Conservation (phyloP, 2,797 vertebrate genomes). For the Rhadinocentrus ornatus region DNA sequence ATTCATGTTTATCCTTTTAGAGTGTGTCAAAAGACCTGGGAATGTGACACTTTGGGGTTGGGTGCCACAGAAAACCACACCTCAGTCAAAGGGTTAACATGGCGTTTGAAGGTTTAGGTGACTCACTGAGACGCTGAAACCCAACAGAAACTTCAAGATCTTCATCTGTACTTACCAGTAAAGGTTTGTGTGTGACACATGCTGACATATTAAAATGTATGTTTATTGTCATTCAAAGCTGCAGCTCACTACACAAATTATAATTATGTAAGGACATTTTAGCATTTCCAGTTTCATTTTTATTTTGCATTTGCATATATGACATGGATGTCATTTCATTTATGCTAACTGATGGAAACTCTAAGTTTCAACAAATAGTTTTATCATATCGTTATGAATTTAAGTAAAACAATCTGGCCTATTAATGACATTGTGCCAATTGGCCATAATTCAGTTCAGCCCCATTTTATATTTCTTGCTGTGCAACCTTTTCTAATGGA, state of each 20-base stretch:
- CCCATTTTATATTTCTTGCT: neutral
- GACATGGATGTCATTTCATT: neutral
- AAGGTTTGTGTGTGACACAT: neutral
- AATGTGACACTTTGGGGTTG: slow-evolving; percentile 59
- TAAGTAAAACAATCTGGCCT: neutral
- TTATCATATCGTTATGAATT: neutral
- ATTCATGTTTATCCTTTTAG: slow-evolving; percentile 27
- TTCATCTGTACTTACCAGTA: neutral
- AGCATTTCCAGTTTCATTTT: neutral
- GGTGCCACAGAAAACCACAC: slow-evolving; percentile 48
- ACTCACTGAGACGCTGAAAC: slow-evolving; percentile 11
- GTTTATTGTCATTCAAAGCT: neutral
- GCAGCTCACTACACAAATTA: neutral
- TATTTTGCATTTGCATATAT: neutral
- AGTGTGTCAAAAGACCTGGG: slow-evolving; percentile 29
- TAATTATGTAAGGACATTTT: neutral
- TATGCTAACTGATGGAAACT: neutral
- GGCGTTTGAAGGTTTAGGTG: slow-evolving; percentile 35
- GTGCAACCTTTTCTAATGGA: neutral
- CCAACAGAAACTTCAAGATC: slow-evolving; percentile 15
- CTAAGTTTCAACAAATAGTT: neutral
- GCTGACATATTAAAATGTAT: neutral
- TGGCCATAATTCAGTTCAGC: neutral
- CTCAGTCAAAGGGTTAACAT: slow-evolving; percentile 51
- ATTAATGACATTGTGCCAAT: neutral